Percentiles rank a stretch among this genome's conserved stretches.
phyloP scores from a whole-genome alignment of 92 coral and sea anemone species.

The Epizoanthus rinbou region DNA sequence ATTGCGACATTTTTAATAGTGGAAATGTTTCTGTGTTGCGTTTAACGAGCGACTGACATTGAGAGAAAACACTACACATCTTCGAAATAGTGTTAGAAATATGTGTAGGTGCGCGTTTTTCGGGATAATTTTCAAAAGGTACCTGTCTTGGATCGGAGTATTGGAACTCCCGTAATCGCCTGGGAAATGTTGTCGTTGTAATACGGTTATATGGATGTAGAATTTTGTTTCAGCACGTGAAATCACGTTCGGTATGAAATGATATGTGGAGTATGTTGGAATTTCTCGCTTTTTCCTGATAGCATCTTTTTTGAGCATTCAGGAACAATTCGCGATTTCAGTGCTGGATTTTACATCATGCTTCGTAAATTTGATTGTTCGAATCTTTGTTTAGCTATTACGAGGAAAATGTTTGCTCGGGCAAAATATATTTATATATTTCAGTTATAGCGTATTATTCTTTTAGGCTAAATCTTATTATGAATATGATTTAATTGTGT shows the following conservation, averaged over 20 bases:
- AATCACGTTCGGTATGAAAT: conserved; percentile 16
- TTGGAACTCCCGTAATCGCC: conserved; percentile 1
- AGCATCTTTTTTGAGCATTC: conserved; percentile 17
- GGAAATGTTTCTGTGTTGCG: conserved; percentile 10
- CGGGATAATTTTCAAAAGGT: neutral
- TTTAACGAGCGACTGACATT: conserved; percentile 14
- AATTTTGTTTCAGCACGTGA: conserved; percentile 16
- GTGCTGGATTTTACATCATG: neutral
- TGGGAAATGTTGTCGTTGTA: neutral
- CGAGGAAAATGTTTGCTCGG: too few species aligned
- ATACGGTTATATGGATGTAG: neutral
- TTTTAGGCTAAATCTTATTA: too few species aligned
- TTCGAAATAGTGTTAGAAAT: neutral
- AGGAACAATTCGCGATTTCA: neutral
- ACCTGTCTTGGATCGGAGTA: neutral
- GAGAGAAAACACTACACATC: conserved; percentile 28
- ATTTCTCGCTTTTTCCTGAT: conserved; percentile 21
- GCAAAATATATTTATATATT: too few species aligned
- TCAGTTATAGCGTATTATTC: too few species aligned
- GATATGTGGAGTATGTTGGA: conserved; percentile 19
- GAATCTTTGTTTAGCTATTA: too few species aligned
- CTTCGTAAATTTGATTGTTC: too few species aligned
- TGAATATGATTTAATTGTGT: too few species aligned
- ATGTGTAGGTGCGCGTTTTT: neutral
- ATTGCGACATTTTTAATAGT: conserved; percentile 10